Evolutionary conservation across 2,113 vertebrate species (phyloP).

Genomic region (Perccottus glenii): DNA sequence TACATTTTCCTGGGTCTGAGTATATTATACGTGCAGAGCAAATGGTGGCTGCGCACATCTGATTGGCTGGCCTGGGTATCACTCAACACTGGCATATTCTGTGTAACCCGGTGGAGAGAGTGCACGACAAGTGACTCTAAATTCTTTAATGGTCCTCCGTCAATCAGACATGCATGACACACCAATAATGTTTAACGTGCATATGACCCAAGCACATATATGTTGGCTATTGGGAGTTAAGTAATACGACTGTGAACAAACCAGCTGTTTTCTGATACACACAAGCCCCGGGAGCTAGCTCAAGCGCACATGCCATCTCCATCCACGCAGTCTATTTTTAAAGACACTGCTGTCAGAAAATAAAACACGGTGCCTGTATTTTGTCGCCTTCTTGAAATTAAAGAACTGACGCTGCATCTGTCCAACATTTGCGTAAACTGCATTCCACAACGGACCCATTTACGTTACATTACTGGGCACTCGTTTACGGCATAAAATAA

Average conservation of each 20-base stretch:
- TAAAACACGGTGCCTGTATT: not conserved
- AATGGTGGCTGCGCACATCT: conserved; percentile 67
- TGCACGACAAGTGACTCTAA: conserved; percentile 51
- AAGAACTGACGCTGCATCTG: not conserved
- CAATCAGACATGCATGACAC: not conserved
- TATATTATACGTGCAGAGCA: conserved; percentile 65
- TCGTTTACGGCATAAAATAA: conserved; percentile 21
- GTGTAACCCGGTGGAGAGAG: conserved; percentile 48
- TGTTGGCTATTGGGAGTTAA: conserved; percentile 14
- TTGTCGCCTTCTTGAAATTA: not conserved
- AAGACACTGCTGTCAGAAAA: not conserved
- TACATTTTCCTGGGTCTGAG: not conserved
- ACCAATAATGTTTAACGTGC: not conserved
- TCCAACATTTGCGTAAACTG: not conserved
- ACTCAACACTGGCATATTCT: conserved; percentile 47
- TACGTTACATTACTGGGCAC: not conserved
- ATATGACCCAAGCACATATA: not conserved
- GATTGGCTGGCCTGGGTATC: conserved; percentile 64
- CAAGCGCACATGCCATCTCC: conserved; percentile 26
- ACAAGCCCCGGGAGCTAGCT: conserved; percentile 38
- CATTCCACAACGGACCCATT: not conserved
- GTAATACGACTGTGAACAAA: conserved; percentile 59
- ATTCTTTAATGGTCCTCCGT: not conserved
- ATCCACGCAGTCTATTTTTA: not conserved
- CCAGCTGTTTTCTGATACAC: conserved; percentile 51